These are phyloP conservation scores for Thamnaconus septentrionalis DNA, from an alignment of 2,113 vertebrate species.

Conservation along the genomic window DNA sequence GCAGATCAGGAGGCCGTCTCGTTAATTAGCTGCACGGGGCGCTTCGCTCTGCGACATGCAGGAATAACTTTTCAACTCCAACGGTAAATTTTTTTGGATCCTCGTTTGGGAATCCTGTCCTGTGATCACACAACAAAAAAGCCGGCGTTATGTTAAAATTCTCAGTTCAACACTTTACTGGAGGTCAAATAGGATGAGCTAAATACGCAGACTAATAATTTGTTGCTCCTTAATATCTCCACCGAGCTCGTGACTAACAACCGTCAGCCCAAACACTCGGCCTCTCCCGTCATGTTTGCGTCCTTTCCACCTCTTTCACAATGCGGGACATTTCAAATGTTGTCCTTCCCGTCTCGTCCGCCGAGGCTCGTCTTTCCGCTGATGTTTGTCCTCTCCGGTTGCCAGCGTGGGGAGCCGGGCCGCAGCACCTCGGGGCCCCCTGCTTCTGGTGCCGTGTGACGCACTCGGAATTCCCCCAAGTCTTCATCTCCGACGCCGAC, in stretches of 20 bases:
- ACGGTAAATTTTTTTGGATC: neutral
- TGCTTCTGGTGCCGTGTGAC: slow-evolving; percentile 50
- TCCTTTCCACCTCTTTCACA: no score
- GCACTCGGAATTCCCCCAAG: slow-evolving; percentile 59
- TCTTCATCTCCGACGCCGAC: slow-evolving; percentile 26
- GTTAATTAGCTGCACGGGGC: slow-evolving; percentile 41
- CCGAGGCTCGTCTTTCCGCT: slow-evolving; percentile 11
- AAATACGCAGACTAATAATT: no score
- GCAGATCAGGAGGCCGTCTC: slow-evolving; percentile 45
- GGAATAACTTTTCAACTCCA: slow-evolving; percentile 1
- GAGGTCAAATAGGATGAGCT: no score
- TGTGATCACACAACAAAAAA: no score
- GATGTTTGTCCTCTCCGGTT: slow-evolving; percentile 55
- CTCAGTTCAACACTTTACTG: no score
- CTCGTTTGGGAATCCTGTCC: no score
- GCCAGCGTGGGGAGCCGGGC: slow-evolving; percentile 56
- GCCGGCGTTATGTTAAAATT: no score
- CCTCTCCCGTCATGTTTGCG: no score
- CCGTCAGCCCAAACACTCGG: no score
- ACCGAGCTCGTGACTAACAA: no score
- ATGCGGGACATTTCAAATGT: neutral
- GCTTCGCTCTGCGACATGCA: no score
- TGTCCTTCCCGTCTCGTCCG: slow-evolving; percentile 45
- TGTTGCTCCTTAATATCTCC: no score
- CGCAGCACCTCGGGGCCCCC: slow-evolving; percentile 52